Evolutionary conservation across 2,113 vertebrate species (phyloP), one percentile per base, ranked within the genome.

Genomic region (Lagopus muta): DNA sequence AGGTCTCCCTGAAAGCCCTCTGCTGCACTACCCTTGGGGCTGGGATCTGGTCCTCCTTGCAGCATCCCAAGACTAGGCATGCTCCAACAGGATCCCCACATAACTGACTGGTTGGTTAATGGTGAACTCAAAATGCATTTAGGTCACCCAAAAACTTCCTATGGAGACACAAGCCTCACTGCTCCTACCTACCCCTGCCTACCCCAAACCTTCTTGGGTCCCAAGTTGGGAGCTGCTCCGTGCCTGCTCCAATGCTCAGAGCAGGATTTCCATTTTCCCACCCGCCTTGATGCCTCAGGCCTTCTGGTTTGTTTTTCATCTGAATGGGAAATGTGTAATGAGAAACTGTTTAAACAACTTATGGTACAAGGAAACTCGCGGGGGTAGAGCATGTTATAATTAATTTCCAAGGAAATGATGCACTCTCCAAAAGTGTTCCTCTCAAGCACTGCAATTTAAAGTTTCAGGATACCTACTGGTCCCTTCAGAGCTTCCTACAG

Each of bases 341-440:
- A 91, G 79, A 83, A 91, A 89, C 43, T 85, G 64, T 96, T 95
- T 95, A 96, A 95, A 97, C 89, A 93, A 88, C 79, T 48, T 16
- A 34, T 22, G 65, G 91, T 91, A 95, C 89, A 92, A 95, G 95
- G 95, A 94, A 91, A 77, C 87, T 82, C 3, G 2, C 67, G 89
- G 85, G 45, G 82, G 60, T 92, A 74, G 54, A 93, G 80, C 18
- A 83, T 67, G 0, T 70, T 82, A 8, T 70, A 54, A 76, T 76
- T 91, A 70, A 82, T 94, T 96, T 81, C 92, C 88, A 78, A 96
- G 95, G 96, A 96, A 95, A 69, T 95, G 80, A 90, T 93, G 92
- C 69, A 86, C 65, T 78, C 60, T 81, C 69, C 52, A 71, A 74
- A 94, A 64, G 76, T 36, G 27, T 65, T 93, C 65, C 69, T 38